Conservation (phyloP, 2,888 invertebrate genomes). For the Rhorus exstirpatorius region DNA sequence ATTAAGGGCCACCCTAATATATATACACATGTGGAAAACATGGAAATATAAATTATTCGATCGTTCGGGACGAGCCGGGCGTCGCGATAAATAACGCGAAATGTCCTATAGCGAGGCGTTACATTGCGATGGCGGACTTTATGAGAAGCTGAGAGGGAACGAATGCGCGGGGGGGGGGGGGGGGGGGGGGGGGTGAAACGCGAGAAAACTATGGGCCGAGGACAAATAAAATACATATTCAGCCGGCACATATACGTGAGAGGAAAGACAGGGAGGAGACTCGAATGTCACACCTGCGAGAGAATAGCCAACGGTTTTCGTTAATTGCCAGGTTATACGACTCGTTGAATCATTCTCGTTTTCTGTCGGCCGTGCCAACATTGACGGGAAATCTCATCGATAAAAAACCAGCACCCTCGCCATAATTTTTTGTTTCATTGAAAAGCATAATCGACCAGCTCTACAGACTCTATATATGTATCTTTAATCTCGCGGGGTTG, state of each 20-base stretch:
- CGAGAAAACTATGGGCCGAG: slow-evolving; percentile 1
- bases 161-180: slow-evolving; percentile 34
- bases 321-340: slow-evolving; percentile 15
- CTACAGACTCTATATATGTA: background rate
- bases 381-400: slow-evolving; percentile 2
- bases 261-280: background rate
- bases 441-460: slow-evolving; percentile 1
- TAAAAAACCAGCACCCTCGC: background rate
- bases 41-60: slow-evolving; percentile 67
- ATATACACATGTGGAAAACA: too few species aligned
- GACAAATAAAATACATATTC: slow-evolving; percentile 25
- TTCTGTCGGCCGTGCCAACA: background rate
- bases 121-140: slow-evolving; percentile 35
- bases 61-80: slow-evolving; percentile 47
- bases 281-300: slow-evolving; percentile 9
- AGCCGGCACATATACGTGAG: slow-evolving; percentile 10
- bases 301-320: background rate
- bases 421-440: background rate
- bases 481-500: slow-evolving; percentile 11
- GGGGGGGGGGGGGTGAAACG: slow-evolving; percentile 22
- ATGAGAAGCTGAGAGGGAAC: slow-evolving; percentile 29
- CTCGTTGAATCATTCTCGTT: slow-evolving; percentile 1
- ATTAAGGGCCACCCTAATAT: too few species aligned
- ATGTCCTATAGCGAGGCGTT: slow-evolving; percentile 52
- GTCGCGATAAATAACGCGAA: slow-evolving; percentile 64